Percentiles rank a stretch among this genome's conserved stretches.
Evolutionary conservation across 2,888 invertebrate genomes (phyloP).

Genomic region (Macropis europaea): DNA sequence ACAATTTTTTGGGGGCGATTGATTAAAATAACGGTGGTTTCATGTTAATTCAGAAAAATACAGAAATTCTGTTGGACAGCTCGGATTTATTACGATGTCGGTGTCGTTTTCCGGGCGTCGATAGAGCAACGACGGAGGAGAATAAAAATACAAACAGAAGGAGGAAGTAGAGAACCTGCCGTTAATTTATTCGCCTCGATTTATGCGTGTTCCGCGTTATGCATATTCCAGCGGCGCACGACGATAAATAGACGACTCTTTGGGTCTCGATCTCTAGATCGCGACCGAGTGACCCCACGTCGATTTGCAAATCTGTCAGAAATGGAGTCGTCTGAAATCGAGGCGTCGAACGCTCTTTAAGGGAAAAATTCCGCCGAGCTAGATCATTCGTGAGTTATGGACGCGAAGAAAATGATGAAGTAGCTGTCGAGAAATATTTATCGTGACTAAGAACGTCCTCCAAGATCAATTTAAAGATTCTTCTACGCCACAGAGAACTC

Average conservation of each 20-base stretch:
- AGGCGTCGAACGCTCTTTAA: background rate
- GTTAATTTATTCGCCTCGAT: conserved; percentile 5
- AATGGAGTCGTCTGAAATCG: background rate
- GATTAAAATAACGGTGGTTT: no score
- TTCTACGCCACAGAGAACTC: no score
- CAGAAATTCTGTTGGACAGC: no score
- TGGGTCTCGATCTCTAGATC: conserved; percentile 25
- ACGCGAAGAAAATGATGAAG: conserved; percentile 12
- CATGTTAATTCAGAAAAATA: no score
- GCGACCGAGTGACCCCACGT: conserved; percentile 37
- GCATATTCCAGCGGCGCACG: conserved; percentile 2
- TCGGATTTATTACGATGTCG: no score
- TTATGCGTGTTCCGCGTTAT: conserved; percentile 1
- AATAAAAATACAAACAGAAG: background rate
- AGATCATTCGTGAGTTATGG: background rate
- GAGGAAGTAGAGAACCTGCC: conserved; percentile 6
- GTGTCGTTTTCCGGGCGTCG: background rate
- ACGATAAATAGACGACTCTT: background rate
- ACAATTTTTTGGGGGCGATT: no score
- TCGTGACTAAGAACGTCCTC: no score
- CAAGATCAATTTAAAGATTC: no score
- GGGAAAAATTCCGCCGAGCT: background rate
- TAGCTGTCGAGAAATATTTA: no score
- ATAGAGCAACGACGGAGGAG: background rate
- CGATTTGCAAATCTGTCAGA: conserved; percentile 42